These are phyloP conservation scores for Heterotis niloticus DNA, from an alignment of 2,113 vertebrate genomes.

Conservation along the genomic window DNA sequence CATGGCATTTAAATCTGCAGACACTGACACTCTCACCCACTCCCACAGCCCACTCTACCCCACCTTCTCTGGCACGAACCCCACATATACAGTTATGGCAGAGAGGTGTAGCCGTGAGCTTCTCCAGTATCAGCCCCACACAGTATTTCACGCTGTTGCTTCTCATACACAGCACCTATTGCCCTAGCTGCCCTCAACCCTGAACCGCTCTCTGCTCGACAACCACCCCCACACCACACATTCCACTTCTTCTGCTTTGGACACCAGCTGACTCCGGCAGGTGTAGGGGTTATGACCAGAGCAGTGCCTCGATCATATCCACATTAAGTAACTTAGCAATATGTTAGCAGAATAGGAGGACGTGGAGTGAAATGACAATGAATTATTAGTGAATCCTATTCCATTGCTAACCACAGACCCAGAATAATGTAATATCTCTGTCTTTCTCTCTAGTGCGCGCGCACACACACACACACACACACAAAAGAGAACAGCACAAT, in stretches of 20 bases:
- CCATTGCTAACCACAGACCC: too few relatives aligned
- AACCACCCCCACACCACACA: background rate
- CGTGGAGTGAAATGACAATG: too few relatives aligned
- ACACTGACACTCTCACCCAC: background rate
- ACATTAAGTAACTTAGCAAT: too few relatives aligned
- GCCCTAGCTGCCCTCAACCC: background rate
- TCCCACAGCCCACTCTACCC: background rate
- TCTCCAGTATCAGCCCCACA: background rate
- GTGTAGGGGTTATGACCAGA: too few relatives aligned
- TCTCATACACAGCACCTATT: background rate
- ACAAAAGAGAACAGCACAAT: too few relatives aligned
- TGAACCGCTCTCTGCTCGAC: background rate
- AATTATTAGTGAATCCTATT: too few relatives aligned
- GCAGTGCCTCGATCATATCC: too few relatives aligned
- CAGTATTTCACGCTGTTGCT: background rate
- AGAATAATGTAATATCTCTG: too few relatives aligned
- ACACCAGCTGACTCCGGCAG: too few relatives aligned
- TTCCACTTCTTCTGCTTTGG: background rate
- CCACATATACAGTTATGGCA: background rate
- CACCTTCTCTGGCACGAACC: background rate
- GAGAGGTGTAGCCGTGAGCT: background rate
- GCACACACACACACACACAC: too few relatives aligned
- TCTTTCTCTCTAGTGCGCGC: too few relatives aligned
- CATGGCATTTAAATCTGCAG: conserved; percentile 14
- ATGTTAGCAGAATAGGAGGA: too few relatives aligned